Evolutionary conservation across 2,797 vertebrate species (phyloP).

Genomic region (Thripadectes ignobilis): DNA sequence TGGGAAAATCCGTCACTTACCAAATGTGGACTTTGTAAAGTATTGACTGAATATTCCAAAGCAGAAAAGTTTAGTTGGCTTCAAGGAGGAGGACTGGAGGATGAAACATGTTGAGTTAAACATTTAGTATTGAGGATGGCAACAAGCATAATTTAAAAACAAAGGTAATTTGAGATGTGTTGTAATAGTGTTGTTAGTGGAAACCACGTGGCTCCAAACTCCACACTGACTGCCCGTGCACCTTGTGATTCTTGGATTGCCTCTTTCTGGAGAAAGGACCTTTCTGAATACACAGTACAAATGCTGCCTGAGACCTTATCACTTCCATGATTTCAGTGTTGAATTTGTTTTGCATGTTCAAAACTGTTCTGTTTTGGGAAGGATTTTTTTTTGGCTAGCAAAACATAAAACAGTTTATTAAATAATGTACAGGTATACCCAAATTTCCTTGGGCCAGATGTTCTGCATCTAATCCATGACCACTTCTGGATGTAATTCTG

Average conservation of each 20-base stretch:
- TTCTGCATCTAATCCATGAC: background rate
- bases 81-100: background rate
- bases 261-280: background rate
- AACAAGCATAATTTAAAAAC: background rate
- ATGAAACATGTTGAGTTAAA: background rate
- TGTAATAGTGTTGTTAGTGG: background rate
- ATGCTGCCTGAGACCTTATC: background rate
- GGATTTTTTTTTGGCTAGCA: background rate
- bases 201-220: background rate
- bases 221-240: background rate
- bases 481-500: background rate
- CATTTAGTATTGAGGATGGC: background rate
- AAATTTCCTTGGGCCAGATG: background rate
- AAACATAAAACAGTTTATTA: background rate
- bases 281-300: background rate
- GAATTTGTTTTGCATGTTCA: background rate
- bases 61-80: background rate
- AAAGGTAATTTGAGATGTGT: background rate
- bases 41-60: background rate
- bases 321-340: background rate
- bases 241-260: background rate
- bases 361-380: background rate
- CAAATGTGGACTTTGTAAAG: background rate
- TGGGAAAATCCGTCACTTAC: background rate
- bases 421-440: background rate